These are phyloP conservation scores for Apodemia hepburni DNA, from an alignment of 2,888 invertebrate species.

Conservation along the genomic window DNA sequence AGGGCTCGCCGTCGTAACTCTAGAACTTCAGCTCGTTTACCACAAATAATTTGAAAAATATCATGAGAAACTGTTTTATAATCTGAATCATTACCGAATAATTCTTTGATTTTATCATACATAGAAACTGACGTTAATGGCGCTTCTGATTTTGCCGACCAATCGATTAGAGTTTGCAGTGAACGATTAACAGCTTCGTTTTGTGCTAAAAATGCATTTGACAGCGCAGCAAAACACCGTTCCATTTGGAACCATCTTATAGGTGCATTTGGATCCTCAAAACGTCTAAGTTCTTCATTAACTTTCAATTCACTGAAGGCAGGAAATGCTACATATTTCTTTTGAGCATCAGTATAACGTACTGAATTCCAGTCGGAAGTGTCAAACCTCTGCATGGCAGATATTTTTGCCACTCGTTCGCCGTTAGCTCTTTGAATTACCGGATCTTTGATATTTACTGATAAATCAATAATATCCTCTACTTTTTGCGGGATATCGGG, in stretches of 20 bases:
- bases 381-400: slow-evolving; percentile 22
- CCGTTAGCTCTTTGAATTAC: too few relatives aligned
- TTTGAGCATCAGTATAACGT: slow-evolving; percentile 25
- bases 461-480: too few relatives aligned
- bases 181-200: slow-evolving; percentile 25
- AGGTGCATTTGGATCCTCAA: slow-evolving; percentile 22
- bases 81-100: slow-evolving; percentile 23
- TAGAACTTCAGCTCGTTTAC: slow-evolving; percentile 25
- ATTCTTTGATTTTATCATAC: slow-evolving; percentile 24
- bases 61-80: slow-evolving; percentile 27
- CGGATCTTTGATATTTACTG: too few relatives aligned
- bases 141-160: slow-evolving; percentile 18
- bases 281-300: slow-evolving; percentile 27
- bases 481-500: too few relatives aligned
- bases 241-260: slow-evolving; percentile 26
- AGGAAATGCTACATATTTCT: slow-evolving; percentile 27
- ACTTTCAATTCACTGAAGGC: slow-evolving; percentile 29
- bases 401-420: too few relatives aligned
- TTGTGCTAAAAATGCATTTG: slow-evolving; percentile 29
- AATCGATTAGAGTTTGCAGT: slow-evolving; percentile 23
- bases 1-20: slow-evolving; percentile 13
- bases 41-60: slow-evolving; percentile 25
- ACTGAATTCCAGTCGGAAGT: slow-evolving; percentile 27
- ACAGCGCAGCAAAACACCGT: slow-evolving; percentile 29
- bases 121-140: slow-evolving; percentile 20